Percentiles rank a stretch among this genome's conserved stretches.
Conservation (phyloP, 2,888 invertebrate species). For the Drosophila macrothrix region DNA sequence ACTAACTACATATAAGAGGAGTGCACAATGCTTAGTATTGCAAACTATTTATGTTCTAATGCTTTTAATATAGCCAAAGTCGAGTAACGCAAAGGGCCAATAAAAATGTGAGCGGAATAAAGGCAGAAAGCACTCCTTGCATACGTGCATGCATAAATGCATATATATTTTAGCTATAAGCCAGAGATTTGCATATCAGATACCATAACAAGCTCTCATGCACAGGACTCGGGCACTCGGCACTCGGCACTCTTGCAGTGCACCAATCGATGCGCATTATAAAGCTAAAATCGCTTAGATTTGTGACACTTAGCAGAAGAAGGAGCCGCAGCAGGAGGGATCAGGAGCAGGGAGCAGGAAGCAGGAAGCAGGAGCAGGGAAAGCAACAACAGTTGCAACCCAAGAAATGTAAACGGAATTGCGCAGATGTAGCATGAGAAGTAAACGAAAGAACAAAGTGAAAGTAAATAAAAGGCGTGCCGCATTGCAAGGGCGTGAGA, state of each 20-base stretch:
- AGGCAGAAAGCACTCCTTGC: background rate
- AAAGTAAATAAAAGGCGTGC: constrained; percentile 65
- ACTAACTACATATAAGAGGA: background rate
- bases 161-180: constrained; percentile 26
- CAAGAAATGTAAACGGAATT: constrained; percentile 61
- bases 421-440: constrained; percentile 62
- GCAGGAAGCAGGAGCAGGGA: background rate
- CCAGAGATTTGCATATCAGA: constrained; percentile 43
- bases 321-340: constrained; percentile 1
- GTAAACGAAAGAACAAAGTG: constrained; percentile 63
- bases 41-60: background rate
- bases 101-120: constrained; percentile 4
- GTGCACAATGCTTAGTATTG: background rate
- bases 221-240: constrained; percentile 3
- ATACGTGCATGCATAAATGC: background rate
- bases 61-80: constrained; percentile 3
- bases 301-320: constrained; percentile 70
- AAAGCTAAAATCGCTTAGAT: constrained; percentile 75
- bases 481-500: background rate
- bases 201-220: constrained; percentile 25
- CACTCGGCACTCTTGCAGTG: constrained; percentile 41
- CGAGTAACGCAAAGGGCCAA: background rate
- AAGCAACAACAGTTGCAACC: constrained; percentile 21
- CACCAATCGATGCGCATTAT: constrained; percentile 72
- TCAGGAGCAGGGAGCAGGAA: constrained; percentile 4